Percentiles rank a stretch among this genome's conserved stretches.
Conservation (phyloP, 2,113 vertebrate genomes). For the Vombatus ursinus region DNA sequence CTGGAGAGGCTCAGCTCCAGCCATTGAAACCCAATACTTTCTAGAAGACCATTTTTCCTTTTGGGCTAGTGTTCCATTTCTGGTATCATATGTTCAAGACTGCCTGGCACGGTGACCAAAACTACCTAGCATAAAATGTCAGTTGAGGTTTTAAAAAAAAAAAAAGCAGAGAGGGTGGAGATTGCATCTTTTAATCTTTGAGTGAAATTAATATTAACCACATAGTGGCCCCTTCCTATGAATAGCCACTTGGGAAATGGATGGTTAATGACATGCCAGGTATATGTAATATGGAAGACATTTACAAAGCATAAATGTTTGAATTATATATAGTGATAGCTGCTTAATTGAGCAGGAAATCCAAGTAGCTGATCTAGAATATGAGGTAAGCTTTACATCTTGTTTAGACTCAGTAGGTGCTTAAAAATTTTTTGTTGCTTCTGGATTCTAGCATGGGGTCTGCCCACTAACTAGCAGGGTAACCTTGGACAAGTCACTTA, state of each 20-base stretch:
- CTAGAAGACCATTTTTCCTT: neutral
- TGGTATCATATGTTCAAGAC: neutral
- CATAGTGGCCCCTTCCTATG: neutral
- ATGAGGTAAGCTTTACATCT: neutral
- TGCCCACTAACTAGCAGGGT: too few relatives aligned
- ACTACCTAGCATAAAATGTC: neutral
- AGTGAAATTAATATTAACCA: neutral
- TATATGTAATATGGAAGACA: neutral
- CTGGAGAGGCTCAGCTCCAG: neutral
- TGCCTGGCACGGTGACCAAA: neutral
- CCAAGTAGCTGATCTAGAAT: neutral
- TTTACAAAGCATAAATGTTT: neutral
- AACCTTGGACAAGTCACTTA: neutral
- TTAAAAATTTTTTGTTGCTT: neutral
- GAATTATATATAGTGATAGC: neutral
- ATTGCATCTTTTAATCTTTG: neutral
- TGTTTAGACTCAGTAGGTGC: neutral
- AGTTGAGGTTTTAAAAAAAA: neutral
- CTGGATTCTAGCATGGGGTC: neutral
- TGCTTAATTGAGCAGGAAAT: neutral
- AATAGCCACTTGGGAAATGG: neutral
- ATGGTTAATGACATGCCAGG: neutral
- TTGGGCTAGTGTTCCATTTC: neutral
- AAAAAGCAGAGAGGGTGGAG: neutral
- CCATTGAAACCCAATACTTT: conserved; percentile 13